These are phyloP conservation scores for Cremastinae sp. DNA, from an alignment of 2,888 invertebrate genomes.

Conservation along the genomic window DNA sequence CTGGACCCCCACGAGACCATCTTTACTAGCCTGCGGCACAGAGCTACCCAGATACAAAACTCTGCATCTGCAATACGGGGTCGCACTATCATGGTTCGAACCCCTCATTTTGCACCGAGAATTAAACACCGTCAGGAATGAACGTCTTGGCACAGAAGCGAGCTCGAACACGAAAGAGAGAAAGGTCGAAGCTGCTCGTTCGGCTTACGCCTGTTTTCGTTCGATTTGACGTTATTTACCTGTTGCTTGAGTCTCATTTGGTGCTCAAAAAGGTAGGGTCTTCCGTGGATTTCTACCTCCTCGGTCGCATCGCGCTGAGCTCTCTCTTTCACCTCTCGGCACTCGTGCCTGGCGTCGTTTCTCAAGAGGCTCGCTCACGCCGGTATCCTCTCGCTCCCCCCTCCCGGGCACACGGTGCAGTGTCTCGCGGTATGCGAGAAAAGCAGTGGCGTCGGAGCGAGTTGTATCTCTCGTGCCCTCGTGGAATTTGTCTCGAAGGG, in stretches of 20 bases:
- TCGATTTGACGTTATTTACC: too few relatives aligned
- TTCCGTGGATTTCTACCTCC: too few relatives aligned
- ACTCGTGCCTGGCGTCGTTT: too few relatives aligned
- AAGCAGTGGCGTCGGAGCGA: slow-evolving; percentile 66
- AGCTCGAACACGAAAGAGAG: too few relatives aligned
- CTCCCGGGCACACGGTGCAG: slow-evolving; percentile 58
- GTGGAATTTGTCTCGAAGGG: slow-evolving; percentile 54
- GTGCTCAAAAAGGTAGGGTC: too few relatives aligned
- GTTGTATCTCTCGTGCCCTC: slow-evolving; percentile 42
- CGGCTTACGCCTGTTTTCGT: too few relatives aligned
- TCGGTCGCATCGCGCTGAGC: slow-evolving; percentile 23
- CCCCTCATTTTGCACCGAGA: too few relatives aligned
- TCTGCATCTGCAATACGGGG: slow-evolving; percentile 97
- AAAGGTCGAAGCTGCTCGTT: background rate
- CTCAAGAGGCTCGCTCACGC: slow-evolving; percentile 21
- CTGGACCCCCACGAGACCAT: slow-evolving; percentile 98
- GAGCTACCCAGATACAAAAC: slow-evolving; percentile 98
- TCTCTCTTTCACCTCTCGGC: slow-evolving; percentile 3
- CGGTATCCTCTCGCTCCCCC: slow-evolving; percentile 52
- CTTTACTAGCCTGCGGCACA: slow-evolving; percentile 98
- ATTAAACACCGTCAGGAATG: too few relatives aligned
- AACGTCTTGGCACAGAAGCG: too few relatives aligned
- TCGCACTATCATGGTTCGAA: slow-evolving; percentile 86
- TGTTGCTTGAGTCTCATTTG: too few relatives aligned
- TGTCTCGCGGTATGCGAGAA: slow-evolving; percentile 59